Evolutionary conservation across 1,140 invertebrate species (phyloP), one percentile per base, ranked within the genome.

Genomic region (Amyelois transitella): DNA sequence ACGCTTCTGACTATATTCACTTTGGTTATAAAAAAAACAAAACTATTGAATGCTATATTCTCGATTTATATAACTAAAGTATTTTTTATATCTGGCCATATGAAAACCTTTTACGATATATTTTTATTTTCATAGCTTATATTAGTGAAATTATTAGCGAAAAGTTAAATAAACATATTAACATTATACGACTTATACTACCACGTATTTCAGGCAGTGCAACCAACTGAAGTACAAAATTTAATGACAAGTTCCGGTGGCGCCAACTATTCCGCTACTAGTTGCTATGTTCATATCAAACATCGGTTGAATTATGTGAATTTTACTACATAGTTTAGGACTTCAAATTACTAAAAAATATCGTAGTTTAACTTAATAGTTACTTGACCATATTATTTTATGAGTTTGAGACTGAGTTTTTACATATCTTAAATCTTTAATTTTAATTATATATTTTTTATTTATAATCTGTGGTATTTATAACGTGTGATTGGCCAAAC

Each of bases 1-100:
- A 80, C 81, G 84, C 84, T 86, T 84, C 72, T 79, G 72, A 64
- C 84, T 87, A 87, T 83, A 56, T 87, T 87, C 82, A 87, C 84
- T 74, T 68, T 72, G 68, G 81, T 87, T 76, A 76, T 66, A 81
- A 67, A 81, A n/a, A n/a, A 82, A 79, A 77, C 64, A 72, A 72
- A 74, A 72, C 61, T 70, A 66, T 69, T 55, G 38, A 58, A 60
- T 48, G 18, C 12, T 14, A 55, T 32, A 43, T 18, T 32, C 18
- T 20, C 5, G 19, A 32, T 32, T 2, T 18, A 19, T 2, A 3
- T n/a, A 12, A 32, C n/a, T 14, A 14, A 1, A 38, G 0, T 38
- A 38, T 14, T 38, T 14, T 38, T 38, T 38, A 14, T 14, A 8
- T 4, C 32, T 6, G n/a, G 12, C n/a, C n/a, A 38, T n/a, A 1